Base-by-base conservation (phyloP, 2,113 vertebrate genomes). In the Gallinago undulata region DNA sequence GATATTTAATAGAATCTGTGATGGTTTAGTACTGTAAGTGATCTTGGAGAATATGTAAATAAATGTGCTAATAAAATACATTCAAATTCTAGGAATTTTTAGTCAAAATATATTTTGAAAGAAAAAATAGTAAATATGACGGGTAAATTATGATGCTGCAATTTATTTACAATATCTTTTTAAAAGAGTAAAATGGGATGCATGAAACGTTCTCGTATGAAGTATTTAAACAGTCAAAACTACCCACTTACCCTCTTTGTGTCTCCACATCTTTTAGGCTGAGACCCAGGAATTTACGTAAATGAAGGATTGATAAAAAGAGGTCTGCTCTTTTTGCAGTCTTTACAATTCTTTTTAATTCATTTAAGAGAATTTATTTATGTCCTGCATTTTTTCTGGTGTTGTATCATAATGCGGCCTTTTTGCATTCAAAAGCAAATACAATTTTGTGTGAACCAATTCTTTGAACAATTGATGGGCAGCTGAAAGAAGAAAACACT, bases 321-420 rank as follows among this genome's bases (percentile, higher is more conserved):
- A 47, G 0, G 4, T 9, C 37, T 57, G 14, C 3, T 51, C 5
- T 31, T 77, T 62, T 35, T 67, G 21, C 19, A 23, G 8, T 55
- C 7, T 80, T 87, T 74, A 31, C 7, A 66, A 13, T 28, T 19
- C 2, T 59, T 62, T 77, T 63, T 55, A 10, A 27, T 39, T 11
- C 19, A 16, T 79, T 62, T 47, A 72, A 66, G 4, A 63, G 21
- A 66, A 56, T 60, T 67, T 43, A 60, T 86, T 69, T 72, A 10
- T 80, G 33, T 2, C 6, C 13, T 35, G 5, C 3, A 3, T 43
- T 35, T 39, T 60, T 86, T 64, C 27, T 83, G 25, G 24, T 39
- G 21, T 6, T 1, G 1, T 21, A 45, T 35, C 9, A 47, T 25
- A 76, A 41, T 10, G 1, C 28, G 4, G 21, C 0, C 0, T 3